A percentile compares a stretch with the other conserved stretches of the same genome.
Conservation (phyloP, 2,113 vertebrate species). For the Arothron firmamentum region DNA sequence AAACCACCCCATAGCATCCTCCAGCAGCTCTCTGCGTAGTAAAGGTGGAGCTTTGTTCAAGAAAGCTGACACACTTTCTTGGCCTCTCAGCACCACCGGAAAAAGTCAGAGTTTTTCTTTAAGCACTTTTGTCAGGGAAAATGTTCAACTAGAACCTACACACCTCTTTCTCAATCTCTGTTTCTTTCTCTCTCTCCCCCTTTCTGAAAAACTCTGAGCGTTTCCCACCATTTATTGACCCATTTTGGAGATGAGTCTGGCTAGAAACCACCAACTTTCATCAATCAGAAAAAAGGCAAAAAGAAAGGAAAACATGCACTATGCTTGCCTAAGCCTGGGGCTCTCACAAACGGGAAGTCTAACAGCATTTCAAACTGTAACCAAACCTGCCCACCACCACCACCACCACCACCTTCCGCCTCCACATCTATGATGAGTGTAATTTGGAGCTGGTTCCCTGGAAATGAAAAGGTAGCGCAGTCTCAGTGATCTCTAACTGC, state of each 20-base stretch:
- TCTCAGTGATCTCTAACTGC: constrained; percentile 51
- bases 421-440: constrained; percentile 57
- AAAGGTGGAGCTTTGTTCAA: constrained; percentile 51
- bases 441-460: constrained; percentile 54
- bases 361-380: constrained; percentile 50
- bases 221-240: constrained; percentile 35
- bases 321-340: constrained; percentile 9
- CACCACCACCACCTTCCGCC: not conserved
- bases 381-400: constrained; percentile 14
- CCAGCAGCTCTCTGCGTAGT: constrained; percentile 49
- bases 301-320: constrained; percentile 30
- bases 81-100: constrained; percentile 51
- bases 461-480: constrained; percentile 64
- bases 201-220: constrained; percentile 1
- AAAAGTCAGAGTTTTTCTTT: not conserved
- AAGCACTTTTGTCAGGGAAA: constrained; percentile 18
- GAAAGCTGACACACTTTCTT: constrained; percentile 34
- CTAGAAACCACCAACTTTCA: constrained; percentile 57
- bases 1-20: not conserved
- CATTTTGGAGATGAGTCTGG: constrained; percentile 43
- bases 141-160: constrained; percentile 7
- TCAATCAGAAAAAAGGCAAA: constrained; percentile 15
- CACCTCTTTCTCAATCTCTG: not conserved
- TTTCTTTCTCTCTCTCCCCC: not conserved
- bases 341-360: constrained; percentile 53